A percentile compares a stretch with the other conserved stretches of the same genome.
These are phyloP conservation scores for Misgurnus anguillicaudatus DNA, from an alignment of 2,113 vertebrate genomes.

Conservation along the genomic window DNA sequence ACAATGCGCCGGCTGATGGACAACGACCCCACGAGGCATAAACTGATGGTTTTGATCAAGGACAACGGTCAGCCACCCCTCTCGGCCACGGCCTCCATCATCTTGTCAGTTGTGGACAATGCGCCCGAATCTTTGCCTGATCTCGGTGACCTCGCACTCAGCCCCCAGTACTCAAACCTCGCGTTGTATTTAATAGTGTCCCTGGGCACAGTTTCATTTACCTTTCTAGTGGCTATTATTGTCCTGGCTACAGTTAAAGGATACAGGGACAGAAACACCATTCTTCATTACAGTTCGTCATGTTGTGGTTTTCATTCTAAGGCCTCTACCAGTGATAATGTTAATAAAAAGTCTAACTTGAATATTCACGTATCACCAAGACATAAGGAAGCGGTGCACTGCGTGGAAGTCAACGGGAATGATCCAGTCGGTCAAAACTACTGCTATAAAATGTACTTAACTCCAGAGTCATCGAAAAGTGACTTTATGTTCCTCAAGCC, in stretches of 20 bases:
- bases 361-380: slow-evolving; percentile 65
- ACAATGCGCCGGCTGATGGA: slow-evolving; percentile 80
- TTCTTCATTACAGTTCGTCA: slow-evolving; percentile 54
- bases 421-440: slow-evolving; percentile 75
- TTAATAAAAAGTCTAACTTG: slow-evolving; percentile 79
- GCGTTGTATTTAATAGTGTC: slow-evolving; percentile 85
- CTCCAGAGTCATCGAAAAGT: slow-evolving; percentile 82
- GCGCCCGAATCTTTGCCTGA: slow-evolving; percentile 81
- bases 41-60: slow-evolving; percentile 80
- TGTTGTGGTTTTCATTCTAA: slow-evolving; percentile 65
- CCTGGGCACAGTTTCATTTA: slow-evolving; percentile 82
- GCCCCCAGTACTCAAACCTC: slow-evolving; percentile 73
- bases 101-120: slow-evolving; percentile 86
- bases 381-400: slow-evolving; percentile 56
- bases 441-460: slow-evolving; percentile 86
- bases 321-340: slow-evolving; percentile 57
- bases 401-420: slow-evolving; percentile 62
- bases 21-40: slow-evolving; percentile 77
- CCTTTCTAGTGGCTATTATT: slow-evolving; percentile 84
- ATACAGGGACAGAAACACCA: slow-evolving; percentile 67
- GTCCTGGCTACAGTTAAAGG: slow-evolving; percentile 79
- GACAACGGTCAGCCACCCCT: slow-evolving; percentile 86
- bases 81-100: slow-evolving; percentile 86
- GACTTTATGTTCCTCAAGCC: slow-evolving; percentile 92
- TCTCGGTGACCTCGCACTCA: slow-evolving; percentile 77